Evolutionary conservation across 2,797 vertebrate species (phyloP), one percentile per base, ranked within the genome.

Genomic region (Poeciliopsis infans): DNA sequence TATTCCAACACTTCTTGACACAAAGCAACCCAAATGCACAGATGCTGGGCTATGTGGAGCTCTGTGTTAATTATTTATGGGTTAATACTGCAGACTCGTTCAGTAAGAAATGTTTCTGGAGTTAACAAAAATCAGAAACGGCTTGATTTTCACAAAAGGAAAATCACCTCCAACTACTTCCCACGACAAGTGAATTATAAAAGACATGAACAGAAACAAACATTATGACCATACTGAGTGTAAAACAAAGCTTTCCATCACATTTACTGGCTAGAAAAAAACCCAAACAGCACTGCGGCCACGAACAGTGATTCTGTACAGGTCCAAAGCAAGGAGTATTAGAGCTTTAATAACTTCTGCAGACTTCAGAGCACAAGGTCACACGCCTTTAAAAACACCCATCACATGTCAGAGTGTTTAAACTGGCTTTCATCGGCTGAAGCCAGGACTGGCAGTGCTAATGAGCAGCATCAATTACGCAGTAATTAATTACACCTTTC

Each of bases 381-480:
- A 66, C 77, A 47, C 66, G 15, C 61, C 28, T 74, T 64, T 41
- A 51, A 46, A 79, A 49, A 75, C 46, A 10, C 8, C n/a, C 20
- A 5, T 53, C 64, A 16, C 39, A 0, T 25, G 51, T 18, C 3
- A 2, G 5, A 2, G 53, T 1, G 53, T 31, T 5, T 13, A 7
- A 39, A n/a, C 45, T 41, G 12, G 0, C 39, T 75, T 59, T 23
- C 31, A 59, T 74, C 51, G 7, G 41, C 16, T 59, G 25, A 15
- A 31, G 49, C 31, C 39, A 3, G 5, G 13, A 5, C 5, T 20
- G 20, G 6, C 23, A 28, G 0, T 23, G 33, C 80, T 85, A 88
- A 88, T 83, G 83, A 85, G 69, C 36, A 5, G 36, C 70, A 7
- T 53, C 80, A 91, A 89, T 86, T 90, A 85, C 76, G 79, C 72